Evolutionary conservation across 1,140 invertebrate genomes (phyloP), one percentile per base, ranked within the genome.

Genomic region (Araneus ventricosus): DNA sequence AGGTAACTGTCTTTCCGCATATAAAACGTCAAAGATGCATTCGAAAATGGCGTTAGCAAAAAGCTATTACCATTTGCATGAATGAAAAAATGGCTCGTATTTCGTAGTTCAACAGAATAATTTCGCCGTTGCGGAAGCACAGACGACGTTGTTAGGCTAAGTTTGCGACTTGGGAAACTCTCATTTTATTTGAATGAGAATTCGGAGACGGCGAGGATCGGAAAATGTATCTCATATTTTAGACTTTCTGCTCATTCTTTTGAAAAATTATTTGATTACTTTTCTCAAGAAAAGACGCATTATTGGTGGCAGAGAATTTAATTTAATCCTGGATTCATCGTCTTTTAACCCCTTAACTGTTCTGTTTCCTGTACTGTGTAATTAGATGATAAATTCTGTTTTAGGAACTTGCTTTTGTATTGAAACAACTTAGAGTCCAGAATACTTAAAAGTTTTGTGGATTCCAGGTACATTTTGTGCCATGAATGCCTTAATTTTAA

Each of bases 61-160:
- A 90, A 52, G 88, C 70, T 80, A 90, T 90, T 57, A 90, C 88
- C 88, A 90, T 90, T 90, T 90, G 67, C 88, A 90, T 79, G 67
- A 37, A 57, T 52, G 70, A 59, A 90, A 90, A 63, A 80, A 24
- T 34, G 45, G 70, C 67, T 90, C 88, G 39, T 90, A 90, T 90
- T 80, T 90, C 70, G 88, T 70, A 52, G 52, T 39, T 90, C 88
- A 75, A 80, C 88, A 57, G 88, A 90, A 90, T 90, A 90, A 90
- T 90, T 80, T 80, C 22, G 67, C 75, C 88, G 27, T 88, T 45
- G 70, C 88, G 45, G 39, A 90, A 59, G 39, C 88, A 1, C 10
- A 59, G 75, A 90, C 30, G 37, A 90, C 67, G 88, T 90, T 90
- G 88, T 90, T 90, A 80, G 24, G 75, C 88, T 80, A 90, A 90